Evolutionary conservation across 2,888 invertebrate species (phyloP), one percentile per base, ranked within the genome.

Genomic region (Pristionchus entomophagus): DNA sequence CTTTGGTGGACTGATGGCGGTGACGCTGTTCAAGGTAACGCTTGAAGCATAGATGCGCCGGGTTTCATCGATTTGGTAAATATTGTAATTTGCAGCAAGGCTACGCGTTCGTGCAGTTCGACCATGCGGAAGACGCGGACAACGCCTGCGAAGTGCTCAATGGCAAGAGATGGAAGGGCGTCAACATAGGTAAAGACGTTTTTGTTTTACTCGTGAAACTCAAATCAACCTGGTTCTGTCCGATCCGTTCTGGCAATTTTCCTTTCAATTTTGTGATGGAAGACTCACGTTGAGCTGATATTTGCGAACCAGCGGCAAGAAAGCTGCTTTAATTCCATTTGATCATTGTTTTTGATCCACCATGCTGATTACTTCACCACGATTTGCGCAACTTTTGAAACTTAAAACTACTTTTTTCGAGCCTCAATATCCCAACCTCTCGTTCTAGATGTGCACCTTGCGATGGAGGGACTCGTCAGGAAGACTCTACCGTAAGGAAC

Each of bases 391-490:
- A 2, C 32, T 29, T 12, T 62, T 62, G 2, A 32, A 17, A 6
- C 26, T 26, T 14, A 26, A 8, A 62, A n/a, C n/a, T n/a, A n/a
- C n/a, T n/a, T n/a, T n/a, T n/a, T n/a, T n/a, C n/a, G n/a, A n/a
- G n/a, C n/a, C n/a, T n/a, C n/a, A n/a, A n/a, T n/a, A n/a, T n/a
- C n/a, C n/a, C n/a, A n/a, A 2, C 0, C 17, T 29, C 22, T 80
- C 38, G 22, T 87, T 86, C 84, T 85, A 90, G 90, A 90, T 88
- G 90, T 90, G 35, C 90, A 90, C 86, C 88, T 90, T 84, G 90
- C 90, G 6, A 89, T 89, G 90, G 84, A 88, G 45, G 90, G 90
- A 26, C 82, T 82, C 56, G 82, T 82, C 59, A 17, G 49, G 82
- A 82, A 82, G 82, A 59, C 82, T 12, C 56, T 82, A 38, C 82